A percentile compares a stretch with the other conserved stretches of the same genome.
These are phyloP conservation scores for Drosophila azteca DNA, from an alignment of 1,140 invertebrate genomes.

Conservation along the genomic window DNA sequence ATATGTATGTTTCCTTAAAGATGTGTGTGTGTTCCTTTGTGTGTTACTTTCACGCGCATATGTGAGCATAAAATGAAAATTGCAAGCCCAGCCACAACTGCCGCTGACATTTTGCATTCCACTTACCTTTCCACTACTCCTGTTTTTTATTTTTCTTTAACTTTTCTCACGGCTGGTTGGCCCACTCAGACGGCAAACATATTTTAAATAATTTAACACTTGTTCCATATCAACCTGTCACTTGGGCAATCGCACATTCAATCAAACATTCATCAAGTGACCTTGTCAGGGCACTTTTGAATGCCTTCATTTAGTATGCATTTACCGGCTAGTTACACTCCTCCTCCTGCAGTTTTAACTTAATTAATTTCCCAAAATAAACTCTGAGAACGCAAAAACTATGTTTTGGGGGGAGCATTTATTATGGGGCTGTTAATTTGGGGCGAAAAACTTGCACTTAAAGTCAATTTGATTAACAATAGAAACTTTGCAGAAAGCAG, in stretches of 20 bases:
- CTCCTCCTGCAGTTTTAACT: constrained; percentile 24
- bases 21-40: constrained; percentile 15
- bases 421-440: constrained; percentile 67
- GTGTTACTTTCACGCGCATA: constrained; percentile 50
- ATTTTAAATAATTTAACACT: constrained; percentile 32
- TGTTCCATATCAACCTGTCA: neutral
- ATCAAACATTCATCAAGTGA: neutral
- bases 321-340: constrained; percentile 4
- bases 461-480: constrained; percentile 73
- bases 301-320: constrained; percentile 7
- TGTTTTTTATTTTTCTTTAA: neutral
- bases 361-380: constrained; percentile 63
- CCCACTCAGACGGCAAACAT: neutral
- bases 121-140: constrained; percentile 17
- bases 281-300: constrained; percentile 20
- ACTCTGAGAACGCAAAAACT: neutral
- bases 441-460: constrained; percentile 51
- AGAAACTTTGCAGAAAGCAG: constrained; percentile 47
- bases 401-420: constrained; percentile 27
- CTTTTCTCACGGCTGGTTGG: no score
- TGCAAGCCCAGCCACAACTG: constrained; percentile 29
- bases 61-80: constrained; percentile 51
- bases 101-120: constrained; percentile 41
- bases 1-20: no score
- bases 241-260: constrained; percentile 5